Evolutionary conservation across 2,113 vertebrate species (phyloP).

Genomic region (Pseudolaguvia tuberculata): DNA sequence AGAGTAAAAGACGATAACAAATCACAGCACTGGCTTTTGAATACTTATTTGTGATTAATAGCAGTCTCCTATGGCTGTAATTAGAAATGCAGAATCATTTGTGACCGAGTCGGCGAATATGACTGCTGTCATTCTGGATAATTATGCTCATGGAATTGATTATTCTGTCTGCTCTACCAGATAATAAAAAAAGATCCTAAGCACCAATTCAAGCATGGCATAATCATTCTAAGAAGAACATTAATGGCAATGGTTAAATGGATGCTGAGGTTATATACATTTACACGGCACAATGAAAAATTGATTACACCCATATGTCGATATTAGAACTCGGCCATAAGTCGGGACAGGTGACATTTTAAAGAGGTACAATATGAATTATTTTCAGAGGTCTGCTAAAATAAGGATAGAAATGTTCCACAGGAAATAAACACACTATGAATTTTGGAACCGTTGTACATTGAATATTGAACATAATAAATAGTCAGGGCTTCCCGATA

Average conservation of each 20-base stretch:
- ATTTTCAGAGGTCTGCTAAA: background rate
- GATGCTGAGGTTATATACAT: slow-evolving; percentile 1
- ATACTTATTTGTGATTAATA: background rate
- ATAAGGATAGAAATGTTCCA: background rate
- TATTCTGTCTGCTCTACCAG: background rate
- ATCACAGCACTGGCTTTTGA: background rate
- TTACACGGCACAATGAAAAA: background rate
- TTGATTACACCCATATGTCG: background rate
- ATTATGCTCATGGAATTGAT: slow-evolving; percentile 13
- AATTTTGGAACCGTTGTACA: background rate
- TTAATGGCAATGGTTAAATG: background rate
- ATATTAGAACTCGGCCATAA: background rate
- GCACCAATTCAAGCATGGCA: background rate
- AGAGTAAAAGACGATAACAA: no score
- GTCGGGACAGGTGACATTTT: background rate
- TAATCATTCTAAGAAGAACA: background rate
- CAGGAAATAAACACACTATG: background rate
- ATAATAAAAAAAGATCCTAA: background rate
- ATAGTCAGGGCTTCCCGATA: no score
- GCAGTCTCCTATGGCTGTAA: background rate
- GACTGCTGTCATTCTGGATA: slow-evolving; percentile 5
- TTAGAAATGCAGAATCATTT: background rate
- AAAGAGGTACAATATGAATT: background rate
- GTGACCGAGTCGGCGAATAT: background rate
- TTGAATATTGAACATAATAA: no score